Evolutionary conservation across 2,113 vertebrate species (phyloP).

Genomic region (Cyanoderma ruficeps): DNA sequence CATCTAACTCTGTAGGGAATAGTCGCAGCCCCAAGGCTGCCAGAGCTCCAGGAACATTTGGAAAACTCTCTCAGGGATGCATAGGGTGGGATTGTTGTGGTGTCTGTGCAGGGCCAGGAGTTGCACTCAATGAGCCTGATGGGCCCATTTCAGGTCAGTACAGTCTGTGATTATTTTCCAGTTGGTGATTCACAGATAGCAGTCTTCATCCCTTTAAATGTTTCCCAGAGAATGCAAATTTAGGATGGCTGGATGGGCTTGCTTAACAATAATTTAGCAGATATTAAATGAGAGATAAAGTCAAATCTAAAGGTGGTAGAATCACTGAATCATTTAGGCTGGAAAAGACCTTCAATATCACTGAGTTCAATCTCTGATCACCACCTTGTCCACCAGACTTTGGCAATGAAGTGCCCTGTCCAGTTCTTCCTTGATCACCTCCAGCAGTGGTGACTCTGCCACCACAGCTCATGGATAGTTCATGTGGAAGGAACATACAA

Average conservation of each 20-base stretch:
- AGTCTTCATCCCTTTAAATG: background rate
- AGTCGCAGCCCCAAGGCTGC: background rate
- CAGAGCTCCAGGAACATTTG: background rate
- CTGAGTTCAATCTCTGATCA: background rate
- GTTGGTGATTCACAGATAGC: background rate
- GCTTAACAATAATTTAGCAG: background rate
- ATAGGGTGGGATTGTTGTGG: background rate
- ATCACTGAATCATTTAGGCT: background rate
- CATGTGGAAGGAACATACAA: background rate
- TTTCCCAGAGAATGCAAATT: background rate
- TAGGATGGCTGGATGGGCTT: background rate
- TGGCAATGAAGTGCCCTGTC: background rate
- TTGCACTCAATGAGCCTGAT: fast-evolving
- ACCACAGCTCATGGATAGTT: fast-evolving
- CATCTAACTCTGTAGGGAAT: background rate
- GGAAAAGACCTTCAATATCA: background rate
- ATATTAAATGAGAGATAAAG: background rate
- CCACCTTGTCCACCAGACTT: background rate
- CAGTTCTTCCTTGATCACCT: background rate
- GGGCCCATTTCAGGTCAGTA: background rate
- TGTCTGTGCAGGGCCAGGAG: background rate
- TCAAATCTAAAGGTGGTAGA: background rate
- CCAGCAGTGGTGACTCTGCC: background rate
- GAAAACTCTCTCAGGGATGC: background rate
- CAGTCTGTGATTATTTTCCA: background rate